These are phyloP conservation scores for Punctoribates punctum DNA, from an alignment of 2,888 invertebrate genomes.

Conservation along the genomic window DNA sequence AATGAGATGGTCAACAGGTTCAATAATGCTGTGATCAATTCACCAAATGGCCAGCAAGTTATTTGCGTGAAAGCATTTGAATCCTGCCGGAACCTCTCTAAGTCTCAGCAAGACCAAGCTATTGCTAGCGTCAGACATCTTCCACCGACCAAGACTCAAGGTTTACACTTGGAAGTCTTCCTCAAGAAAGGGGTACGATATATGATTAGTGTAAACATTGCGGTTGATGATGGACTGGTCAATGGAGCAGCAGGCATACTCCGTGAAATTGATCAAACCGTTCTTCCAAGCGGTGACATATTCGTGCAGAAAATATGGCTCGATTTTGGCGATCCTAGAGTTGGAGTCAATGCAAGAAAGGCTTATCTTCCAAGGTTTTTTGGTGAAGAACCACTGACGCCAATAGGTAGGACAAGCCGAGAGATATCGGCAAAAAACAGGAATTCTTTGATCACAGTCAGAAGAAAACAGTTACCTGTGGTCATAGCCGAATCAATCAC, in stretches of 20 bases:
- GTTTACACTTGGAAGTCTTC: background rate
- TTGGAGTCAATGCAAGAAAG: background rate
- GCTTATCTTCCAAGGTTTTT: background rate
- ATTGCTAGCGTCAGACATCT: background rate
- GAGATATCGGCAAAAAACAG: background rate
- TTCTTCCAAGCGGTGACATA: background rate
- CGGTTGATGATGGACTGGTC: constrained; percentile 46
- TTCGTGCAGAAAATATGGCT: background rate
- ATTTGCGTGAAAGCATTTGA: too few species aligned
- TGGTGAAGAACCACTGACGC: background rate
- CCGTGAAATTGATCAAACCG: background rate
- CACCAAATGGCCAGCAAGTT: too few species aligned
- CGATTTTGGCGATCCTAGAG: background rate
- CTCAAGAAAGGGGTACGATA: constrained; percentile 42
- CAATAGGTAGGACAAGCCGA: background rate
- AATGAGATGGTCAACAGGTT: too few species aligned
- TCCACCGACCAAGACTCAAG: background rate
- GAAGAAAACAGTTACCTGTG: constrained; percentile 47
- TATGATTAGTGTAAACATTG: constrained; percentile 46
- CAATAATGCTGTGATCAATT: too few species aligned
- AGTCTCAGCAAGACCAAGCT: background rate
- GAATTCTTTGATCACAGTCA: background rate
- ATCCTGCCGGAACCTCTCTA: too few species aligned
- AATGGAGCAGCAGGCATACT: constrained; percentile 47
- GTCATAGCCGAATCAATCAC: constrained; percentile 48